Percentiles rank a stretch among this genome's conserved stretches.
Evolutionary conservation across 2,797 vertebrate species (phyloP).

Genomic region (Periophthalmus magnuspinnatus): DNA sequence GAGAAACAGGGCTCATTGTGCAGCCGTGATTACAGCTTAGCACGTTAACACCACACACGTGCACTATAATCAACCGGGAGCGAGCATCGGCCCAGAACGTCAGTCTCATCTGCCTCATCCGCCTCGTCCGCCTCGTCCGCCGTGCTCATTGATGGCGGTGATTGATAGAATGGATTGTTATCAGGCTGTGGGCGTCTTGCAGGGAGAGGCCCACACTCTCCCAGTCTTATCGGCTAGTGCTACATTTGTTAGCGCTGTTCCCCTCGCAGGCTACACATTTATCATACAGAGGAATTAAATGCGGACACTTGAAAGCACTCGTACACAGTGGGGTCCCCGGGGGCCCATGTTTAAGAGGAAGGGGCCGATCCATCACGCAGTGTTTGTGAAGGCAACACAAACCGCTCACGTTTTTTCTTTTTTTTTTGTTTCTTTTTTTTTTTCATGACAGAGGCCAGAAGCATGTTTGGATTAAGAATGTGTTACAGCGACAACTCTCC

Average conservation of each 20-base stretch:
- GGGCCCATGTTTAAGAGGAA: slow-evolving; percentile 72
- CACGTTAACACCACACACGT: slow-evolving; percentile 67
- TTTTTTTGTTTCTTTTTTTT: not conserved
- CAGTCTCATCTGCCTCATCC: slow-evolving; percentile 67
- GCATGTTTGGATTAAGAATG: slow-evolving; percentile 17
- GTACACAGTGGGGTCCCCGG: slow-evolving; percentile 70
- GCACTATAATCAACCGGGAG: slow-evolving; percentile 71
- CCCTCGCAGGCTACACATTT: slow-evolving; percentile 72
- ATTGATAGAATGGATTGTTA: slow-evolving; percentile 77
- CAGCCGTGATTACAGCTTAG: slow-evolving; percentile 71
- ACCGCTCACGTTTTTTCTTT: slow-evolving; percentile 18
- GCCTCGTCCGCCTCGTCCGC: not conserved
- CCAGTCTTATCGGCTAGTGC: slow-evolving; percentile 71
- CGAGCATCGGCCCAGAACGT: slow-evolving; percentile 75
- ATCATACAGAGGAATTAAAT: slow-evolving; percentile 80
- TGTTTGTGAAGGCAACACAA: slow-evolving; percentile 70
- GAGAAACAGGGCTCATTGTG: slow-evolving; percentile 54
- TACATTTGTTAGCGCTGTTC: slow-evolving; percentile 72
- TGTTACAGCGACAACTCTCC: slow-evolving; percentile 19
- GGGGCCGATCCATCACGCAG: slow-evolving; percentile 72
- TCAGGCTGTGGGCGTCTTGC: slow-evolving; percentile 72
- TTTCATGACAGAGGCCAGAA: slow-evolving; percentile 3
- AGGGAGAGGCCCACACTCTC: slow-evolving; percentile 63
- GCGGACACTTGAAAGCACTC: slow-evolving; percentile 79
- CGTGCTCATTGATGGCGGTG: slow-evolving; percentile 73